Conservation (phyloP, 1,140 invertebrate species). For the Drosophila pectinifera region DNA sequence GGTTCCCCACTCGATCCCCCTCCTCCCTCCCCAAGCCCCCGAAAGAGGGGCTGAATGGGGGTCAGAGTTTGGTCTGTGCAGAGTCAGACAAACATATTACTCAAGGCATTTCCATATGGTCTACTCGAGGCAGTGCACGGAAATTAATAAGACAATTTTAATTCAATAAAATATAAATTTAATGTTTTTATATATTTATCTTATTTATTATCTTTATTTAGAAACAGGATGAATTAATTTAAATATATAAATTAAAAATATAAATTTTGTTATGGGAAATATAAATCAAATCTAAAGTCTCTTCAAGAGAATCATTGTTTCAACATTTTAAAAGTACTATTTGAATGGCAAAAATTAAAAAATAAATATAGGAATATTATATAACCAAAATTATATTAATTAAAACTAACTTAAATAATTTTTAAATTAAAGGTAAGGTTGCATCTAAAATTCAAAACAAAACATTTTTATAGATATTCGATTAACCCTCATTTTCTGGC, state of each 20-base stretch:
- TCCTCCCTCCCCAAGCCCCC: not conserved
- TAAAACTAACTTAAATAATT: not conserved
- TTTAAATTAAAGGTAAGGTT: too few relatives aligned
- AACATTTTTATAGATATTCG: too few relatives aligned
- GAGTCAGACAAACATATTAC: slow-evolving; percentile 70
- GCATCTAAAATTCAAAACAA: too few relatives aligned
- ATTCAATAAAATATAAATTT: not conserved
- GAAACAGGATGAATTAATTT: too few relatives aligned
- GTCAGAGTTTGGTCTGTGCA: slow-evolving; percentile 53
- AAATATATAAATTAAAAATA: too few relatives aligned
- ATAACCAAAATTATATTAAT: rapidly evolving
- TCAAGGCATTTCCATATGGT: slow-evolving; percentile 75
- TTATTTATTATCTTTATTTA: too few relatives aligned
- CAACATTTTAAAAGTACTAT: not conserved
- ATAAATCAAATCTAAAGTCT: too few relatives aligned
- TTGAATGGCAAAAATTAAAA: too few relatives aligned
- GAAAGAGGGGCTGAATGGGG: slow-evolving; percentile 23
- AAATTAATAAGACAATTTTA: not conserved
- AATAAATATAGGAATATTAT: not conserved
- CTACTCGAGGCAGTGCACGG: slow-evolving; percentile 12
- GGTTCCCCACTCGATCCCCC: slow-evolving; percentile 18
- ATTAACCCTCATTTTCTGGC: too few relatives aligned
- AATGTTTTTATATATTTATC: too few relatives aligned
- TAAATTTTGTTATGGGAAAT: not conserved
- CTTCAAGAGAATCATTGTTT: rapidly evolving